Evolutionary conservation across 2,888 invertebrate genomes (phyloP), one percentile per base, ranked within the genome.

Genomic region (Microchrysa polita): DNA sequence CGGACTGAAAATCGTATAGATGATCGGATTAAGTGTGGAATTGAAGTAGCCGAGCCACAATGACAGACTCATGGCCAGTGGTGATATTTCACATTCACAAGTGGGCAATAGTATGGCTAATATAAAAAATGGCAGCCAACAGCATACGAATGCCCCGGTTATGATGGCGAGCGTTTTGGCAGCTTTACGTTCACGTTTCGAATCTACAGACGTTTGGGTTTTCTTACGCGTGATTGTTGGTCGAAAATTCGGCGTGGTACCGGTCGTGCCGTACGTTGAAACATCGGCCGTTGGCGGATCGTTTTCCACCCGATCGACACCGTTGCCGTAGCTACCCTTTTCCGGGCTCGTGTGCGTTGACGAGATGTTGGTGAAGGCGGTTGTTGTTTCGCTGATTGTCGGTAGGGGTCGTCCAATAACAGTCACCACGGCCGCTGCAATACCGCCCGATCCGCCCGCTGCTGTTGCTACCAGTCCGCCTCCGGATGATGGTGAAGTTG

Each of bases 51-150:
- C 96, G 77, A 96, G 88, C 97, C 97, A 97, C 77, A 95, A 89
- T 83, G 93, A 93, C 79, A 95, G 88, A 77, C 93, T 92, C 79
- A 93, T 90, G 79, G 94, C 87, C 82, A 91, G 90, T 78, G 91
- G 91, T 83, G 91, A 91, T 81, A 93, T 89, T 81, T 88, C 86
- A 82, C 91, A 91, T 77, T 91, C 89, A 83, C 96, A 96, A 77
- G 97, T 91, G 74, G 97, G 96, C 84, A 94, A 88, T 77, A 95
- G 86, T 74, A 97, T 89, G 20, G 97, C 97, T 86, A 96, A 89
- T 78, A 96, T 90, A 87, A 98, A 98, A 87, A 98, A 98, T 59
- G 97, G 97, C 81, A 96, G 88, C 97, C 97, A 97, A 85, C 97
- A 97, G 78, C 94, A 90, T 75, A 97, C 93, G 84, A 97, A 97